Conservation (phyloP, 2,113 vertebrate genomes). For the Gobiocypris rarus region DNA sequence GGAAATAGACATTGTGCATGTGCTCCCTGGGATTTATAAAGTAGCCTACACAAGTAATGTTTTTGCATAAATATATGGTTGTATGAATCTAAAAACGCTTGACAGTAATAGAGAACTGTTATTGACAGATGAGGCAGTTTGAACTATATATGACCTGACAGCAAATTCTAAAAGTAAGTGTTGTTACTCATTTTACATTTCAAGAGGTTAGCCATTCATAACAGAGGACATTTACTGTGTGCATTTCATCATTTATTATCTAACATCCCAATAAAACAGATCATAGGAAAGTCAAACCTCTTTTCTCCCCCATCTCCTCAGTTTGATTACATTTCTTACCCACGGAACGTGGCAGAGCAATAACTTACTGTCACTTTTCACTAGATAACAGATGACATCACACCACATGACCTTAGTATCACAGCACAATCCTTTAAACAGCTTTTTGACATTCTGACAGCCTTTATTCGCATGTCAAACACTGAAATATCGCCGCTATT, state of each 20-base stretch:
- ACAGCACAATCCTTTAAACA: background rate
- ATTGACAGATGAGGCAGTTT: background rate
- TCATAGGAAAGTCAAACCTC: background rate
- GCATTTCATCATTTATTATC: background rate
- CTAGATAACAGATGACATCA: background rate
- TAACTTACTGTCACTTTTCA: slow-evolving; percentile 9
- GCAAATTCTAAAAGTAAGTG: background rate
- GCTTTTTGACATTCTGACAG: slow-evolving; percentile 11
- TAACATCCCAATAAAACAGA: slow-evolving; percentile 1
- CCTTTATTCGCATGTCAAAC: background rate
- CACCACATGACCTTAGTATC: background rate
- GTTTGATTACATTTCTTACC: background rate
- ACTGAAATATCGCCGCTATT: background rate
- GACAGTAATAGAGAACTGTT: background rate
- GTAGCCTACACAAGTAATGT: background rate
- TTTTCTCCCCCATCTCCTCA: background rate
- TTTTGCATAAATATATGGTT: background rate
- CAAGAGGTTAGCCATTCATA: background rate
- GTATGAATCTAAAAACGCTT: no score
- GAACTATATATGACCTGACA: slow-evolving; percentile 3
- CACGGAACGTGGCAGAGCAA: background rate
- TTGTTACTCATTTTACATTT: background rate
- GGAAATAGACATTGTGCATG: background rate
- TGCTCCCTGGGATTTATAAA: background rate
- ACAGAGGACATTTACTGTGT: background rate